phyloP scores from a whole-genome alignment of 2,113 vertebrate species.

The Hyaena hyaena region DNA sequence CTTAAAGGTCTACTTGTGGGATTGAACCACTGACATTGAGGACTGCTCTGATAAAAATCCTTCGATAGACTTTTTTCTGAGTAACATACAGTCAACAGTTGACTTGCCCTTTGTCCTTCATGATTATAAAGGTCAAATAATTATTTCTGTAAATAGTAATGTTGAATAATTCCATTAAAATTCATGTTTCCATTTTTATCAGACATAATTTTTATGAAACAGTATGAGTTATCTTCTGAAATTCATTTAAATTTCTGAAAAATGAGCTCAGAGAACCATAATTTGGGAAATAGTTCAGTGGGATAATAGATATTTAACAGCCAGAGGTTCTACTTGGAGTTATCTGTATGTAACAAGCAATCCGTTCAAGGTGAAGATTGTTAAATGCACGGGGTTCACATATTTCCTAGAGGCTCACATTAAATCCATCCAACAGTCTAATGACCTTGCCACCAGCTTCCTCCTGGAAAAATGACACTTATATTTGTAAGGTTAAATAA shows the following conservation, averaged over 20 bases:
- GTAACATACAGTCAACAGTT: neutral
- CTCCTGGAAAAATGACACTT: slow-evolving; percentile 78
- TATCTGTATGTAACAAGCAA: slow-evolving; percentile 73
- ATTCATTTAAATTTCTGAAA: slow-evolving; percentile 65
- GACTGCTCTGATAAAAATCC: neutral
- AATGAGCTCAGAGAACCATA: slow-evolving; percentile 41
- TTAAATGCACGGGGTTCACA: slow-evolving; percentile 61
- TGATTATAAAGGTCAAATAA: slow-evolving; percentile 67
- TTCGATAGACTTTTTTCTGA: neutral
- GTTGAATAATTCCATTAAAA: slow-evolving; percentile 69
- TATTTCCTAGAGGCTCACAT: slow-evolving; percentile 76
- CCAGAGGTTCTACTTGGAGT: slow-evolving; percentile 62
- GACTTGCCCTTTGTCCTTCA: slow-evolving; percentile 69
- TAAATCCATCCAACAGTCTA: slow-evolving; percentile 73
- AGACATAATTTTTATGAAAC: slow-evolving; percentile 61
- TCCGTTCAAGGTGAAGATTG: slow-evolving; percentile 76
- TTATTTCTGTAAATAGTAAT: slow-evolving; percentile 68
- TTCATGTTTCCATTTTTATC: slow-evolving; percentile 63
- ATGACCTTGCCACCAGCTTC: slow-evolving; percentile 82
- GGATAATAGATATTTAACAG: slow-evolving; percentile 21
- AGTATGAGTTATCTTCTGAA: slow-evolving; percentile 61
- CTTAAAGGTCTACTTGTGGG: neutral
- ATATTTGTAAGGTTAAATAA: slow-evolving; percentile 84
- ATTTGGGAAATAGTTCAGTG: slow-evolving; percentile 54
- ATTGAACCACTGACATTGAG: neutral